Conservation (phyloP, 2,888 invertebrate genomes). For the Micoletzkya japonica region DNA sequence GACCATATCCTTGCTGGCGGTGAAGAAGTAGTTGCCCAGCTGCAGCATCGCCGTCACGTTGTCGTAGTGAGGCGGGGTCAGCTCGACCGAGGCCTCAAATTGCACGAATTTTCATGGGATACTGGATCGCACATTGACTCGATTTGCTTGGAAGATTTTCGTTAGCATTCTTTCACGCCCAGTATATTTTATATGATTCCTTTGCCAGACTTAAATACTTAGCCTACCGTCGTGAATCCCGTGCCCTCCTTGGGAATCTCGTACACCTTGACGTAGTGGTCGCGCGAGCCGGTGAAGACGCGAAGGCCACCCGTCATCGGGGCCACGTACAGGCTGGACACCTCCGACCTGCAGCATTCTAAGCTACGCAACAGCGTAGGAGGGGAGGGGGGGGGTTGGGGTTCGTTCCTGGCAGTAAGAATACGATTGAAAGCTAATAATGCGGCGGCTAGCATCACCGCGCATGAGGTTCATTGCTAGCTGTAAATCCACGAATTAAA, state of each 20-base stretch:
- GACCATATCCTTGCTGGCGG: constrained; percentile 79
- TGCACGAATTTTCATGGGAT: neutral
- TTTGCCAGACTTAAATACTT: no score
- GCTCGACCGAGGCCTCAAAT: constrained; percentile 70
- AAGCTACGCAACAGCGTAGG: neutral
- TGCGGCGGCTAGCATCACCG: no score
- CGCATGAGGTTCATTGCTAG: no score
- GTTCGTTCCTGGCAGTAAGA: no score
- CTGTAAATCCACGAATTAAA: no score
- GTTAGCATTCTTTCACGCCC: no score
- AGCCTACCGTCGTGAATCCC: neutral
- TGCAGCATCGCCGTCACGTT: constrained; percentile 77
- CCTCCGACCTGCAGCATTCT: constrained; percentile 61
- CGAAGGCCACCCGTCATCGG: neutral
- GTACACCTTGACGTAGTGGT: constrained; percentile 78
- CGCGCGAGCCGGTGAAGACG: constrained; percentile 81
- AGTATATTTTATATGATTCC: no score
- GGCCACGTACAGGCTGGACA: constrained; percentile 64
- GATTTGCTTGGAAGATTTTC: neutral
- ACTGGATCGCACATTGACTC: neutral
- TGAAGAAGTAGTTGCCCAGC: constrained; percentile 72
- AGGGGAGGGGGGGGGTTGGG: neutral
- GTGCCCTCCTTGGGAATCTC: constrained; percentile 32
- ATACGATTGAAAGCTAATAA: no score
- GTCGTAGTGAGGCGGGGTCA: constrained; percentile 86